A percentile compares a stretch with the other conserved stretches of the same genome.
Evolutionary conservation across 2,113 vertebrate genomes (phyloP).

Genomic region (Cryptomyrus ogoouensis): DNA sequence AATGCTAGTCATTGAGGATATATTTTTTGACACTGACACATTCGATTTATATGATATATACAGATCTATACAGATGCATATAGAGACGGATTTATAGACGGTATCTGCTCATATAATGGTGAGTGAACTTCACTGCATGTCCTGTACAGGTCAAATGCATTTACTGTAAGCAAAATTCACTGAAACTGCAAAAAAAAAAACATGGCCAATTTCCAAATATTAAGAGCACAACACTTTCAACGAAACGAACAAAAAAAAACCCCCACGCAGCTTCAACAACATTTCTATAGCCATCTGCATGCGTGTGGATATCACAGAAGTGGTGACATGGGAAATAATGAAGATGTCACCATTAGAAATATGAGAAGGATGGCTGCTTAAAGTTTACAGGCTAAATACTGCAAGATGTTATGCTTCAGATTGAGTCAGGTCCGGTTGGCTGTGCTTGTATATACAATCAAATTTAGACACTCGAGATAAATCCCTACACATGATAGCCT

Average conservation of each 20-base stretch:
- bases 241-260: neutral
- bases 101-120: conserved; percentile 5
- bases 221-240: conserved; percentile 12
- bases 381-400: conserved; percentile 61
- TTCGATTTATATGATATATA: neutral
- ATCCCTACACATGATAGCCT: neutral
- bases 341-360: neutral
- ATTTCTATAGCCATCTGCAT: neutral
- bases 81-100: neutral
- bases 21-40: neutral
- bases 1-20: neutral
- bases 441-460: conserved; percentile 27
- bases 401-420: conserved; percentile 52
- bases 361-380: conserved; percentile 31
- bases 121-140: conserved; percentile 22
- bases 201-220: neutral
- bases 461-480: conserved; percentile 18
- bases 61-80: neutral
- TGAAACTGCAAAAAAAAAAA: neutral
- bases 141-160: conserved; percentile 16
- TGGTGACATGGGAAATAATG: neutral
- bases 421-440: conserved; percentile 28
- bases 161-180: neutral
- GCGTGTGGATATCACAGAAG: conserved; percentile 17
- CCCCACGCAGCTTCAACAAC: neutral